Evolutionary conservation across 2,113 vertebrate species (phyloP).

Genomic region (Syngnathus floridae): DNA sequence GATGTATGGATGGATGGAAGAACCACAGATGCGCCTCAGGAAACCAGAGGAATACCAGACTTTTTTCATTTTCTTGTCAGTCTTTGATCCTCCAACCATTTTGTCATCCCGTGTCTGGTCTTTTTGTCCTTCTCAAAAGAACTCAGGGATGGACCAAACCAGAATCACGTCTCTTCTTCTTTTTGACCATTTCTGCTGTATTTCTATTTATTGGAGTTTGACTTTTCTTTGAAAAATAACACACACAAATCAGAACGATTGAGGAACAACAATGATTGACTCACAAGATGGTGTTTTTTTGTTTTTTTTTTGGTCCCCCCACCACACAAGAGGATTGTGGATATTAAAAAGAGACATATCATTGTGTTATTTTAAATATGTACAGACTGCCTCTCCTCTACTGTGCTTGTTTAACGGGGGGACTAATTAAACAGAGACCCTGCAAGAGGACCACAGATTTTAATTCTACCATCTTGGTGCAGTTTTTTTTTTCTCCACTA

Average conservation of each 20-base stretch:
- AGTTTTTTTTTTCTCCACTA: conserved; percentile 55
- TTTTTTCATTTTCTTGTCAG: conserved; percentile 21
- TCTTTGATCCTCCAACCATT: conserved; percentile 22
- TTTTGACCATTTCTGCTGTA: conserved; percentile 72
- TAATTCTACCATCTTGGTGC: conserved; percentile 58
- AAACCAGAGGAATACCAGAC: conserved; percentile 55
- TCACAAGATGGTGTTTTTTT: conserved; percentile 51
- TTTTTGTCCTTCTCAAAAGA: conserved; percentile 64
- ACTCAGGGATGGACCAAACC: conserved; percentile 66
- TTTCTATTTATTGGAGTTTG: conserved; percentile 73
- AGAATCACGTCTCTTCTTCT: conserved; percentile 70
- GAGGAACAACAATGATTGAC: conserved; percentile 46
- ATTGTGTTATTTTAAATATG: conserved; percentile 60
- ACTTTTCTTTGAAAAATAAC: conserved; percentile 59
- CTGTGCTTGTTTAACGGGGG: conserved; percentile 40
- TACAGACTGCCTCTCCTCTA: conserved; percentile 51
- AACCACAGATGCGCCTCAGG: conserved; percentile 54
- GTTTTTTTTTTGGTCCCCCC: conserved; percentile 45
- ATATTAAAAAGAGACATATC: conserved; percentile 55
- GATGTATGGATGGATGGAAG: conserved; percentile 24
- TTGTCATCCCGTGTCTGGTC: conserved; percentile 56
- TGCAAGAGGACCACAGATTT: conserved; percentile 49
- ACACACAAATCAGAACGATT: conserved; percentile 40
- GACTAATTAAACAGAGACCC: conserved; percentile 43
- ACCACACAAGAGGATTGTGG: conserved; percentile 44